phyloP scores from a whole-genome alignment of 2,113 vertebrate genomes.

The Chamaea fasciata region DNA sequence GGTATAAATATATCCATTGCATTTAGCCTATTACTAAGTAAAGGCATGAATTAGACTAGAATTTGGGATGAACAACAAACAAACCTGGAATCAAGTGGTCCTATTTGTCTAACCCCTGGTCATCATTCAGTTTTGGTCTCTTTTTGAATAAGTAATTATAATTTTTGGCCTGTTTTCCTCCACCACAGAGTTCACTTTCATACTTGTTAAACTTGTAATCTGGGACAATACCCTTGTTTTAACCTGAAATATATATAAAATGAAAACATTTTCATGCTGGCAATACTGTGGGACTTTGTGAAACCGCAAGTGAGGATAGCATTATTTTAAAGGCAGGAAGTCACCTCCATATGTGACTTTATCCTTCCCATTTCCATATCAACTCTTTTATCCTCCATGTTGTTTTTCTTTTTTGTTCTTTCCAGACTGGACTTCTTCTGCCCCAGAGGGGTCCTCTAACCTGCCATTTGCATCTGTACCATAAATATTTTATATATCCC shows the following conservation, averaged over 20 bases:
- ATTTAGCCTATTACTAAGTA: not conserved
- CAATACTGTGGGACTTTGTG: not conserved
- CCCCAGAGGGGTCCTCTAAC: conserved; percentile 45
- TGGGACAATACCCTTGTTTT: not conserved
- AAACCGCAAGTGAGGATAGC: not conserved
- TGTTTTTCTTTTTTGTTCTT: conserved; percentile 33
- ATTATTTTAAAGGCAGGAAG: not conserved
- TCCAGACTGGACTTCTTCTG: conserved; percentile 19
- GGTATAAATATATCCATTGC: not conserved
- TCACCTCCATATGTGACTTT: not conserved
- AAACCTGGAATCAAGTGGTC: not conserved
- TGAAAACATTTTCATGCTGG: not conserved
- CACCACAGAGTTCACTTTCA: fast-evolving
- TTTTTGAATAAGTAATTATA: not conserved
- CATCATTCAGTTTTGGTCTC: not conserved
- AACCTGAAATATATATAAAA: not conserved
- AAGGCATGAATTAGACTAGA: not conserved
- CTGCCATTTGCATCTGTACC: conserved; percentile 40
- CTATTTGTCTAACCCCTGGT: not conserved
- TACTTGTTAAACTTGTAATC: not conserved
- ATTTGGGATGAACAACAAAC: not conserved
- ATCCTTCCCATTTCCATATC: not conserved
- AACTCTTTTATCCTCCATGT: conserved; percentile 9
- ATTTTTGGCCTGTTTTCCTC: not conserved
- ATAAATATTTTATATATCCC: conserved; percentile 57